These are phyloP conservation scores for Callyntrura sp. DNA, from an alignment of 2,888 invertebrate species.

Conservation along the genomic window DNA sequence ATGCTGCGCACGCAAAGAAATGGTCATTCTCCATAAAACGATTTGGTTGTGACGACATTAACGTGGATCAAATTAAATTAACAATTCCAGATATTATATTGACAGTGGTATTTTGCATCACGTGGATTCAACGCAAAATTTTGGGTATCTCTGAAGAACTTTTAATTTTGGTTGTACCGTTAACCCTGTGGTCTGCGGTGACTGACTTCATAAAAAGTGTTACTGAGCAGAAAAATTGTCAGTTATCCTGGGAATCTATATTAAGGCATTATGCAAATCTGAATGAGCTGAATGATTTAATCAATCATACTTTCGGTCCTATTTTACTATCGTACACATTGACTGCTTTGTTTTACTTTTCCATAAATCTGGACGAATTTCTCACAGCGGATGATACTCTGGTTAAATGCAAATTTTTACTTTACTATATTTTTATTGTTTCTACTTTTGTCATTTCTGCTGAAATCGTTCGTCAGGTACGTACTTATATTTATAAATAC, in stretches of 20 bases:
- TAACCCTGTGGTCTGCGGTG: conserved; percentile 32
- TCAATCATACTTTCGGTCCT: conserved; percentile 52
- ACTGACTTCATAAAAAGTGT: conserved; percentile 10
- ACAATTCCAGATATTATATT: neutral
- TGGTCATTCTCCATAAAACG: conserved; percentile 24
- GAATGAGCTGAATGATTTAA: conserved; percentile 30
- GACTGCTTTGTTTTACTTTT: conserved; percentile 45
- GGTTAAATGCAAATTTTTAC: conserved; percentile 27
- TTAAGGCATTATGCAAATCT: conserved; percentile 16
- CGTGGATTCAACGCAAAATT: conserved; percentile 12
- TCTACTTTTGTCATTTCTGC: conserved; percentile 44
- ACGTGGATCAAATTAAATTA: neutral
- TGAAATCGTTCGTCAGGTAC: conserved; percentile 44
- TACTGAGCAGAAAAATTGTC: neutral
- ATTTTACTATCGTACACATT: conserved; percentile 43
- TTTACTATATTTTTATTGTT: conserved; percentile 38
- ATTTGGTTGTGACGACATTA: neutral
- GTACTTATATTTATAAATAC: no score
- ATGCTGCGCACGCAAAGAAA: neutral
- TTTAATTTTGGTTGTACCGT: conserved; percentile 5
- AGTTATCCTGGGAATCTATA: conserved; percentile 4
- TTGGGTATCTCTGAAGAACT: conserved; percentile 55
- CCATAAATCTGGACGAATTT: conserved; percentile 49
- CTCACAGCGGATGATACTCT: conserved; percentile 29
- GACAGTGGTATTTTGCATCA: neutral